Evolutionary conservation across 2,888 invertebrate species (phyloP).

Genomic region (Abrostola tripartita): DNA sequence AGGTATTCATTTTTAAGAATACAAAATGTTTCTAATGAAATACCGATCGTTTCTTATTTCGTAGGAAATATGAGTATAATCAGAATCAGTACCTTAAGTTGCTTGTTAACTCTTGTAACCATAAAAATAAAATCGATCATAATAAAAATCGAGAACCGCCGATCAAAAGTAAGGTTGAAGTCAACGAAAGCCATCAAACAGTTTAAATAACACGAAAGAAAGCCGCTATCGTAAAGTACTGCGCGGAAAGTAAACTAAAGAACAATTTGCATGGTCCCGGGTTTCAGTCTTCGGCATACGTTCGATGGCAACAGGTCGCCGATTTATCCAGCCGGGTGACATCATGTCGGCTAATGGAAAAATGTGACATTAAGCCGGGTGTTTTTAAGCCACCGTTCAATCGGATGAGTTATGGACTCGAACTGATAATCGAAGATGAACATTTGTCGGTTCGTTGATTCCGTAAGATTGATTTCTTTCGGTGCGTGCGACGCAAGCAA

Average conservation of each 20-base stretch:
- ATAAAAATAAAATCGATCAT: conserved; percentile 11
- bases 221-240: conserved; percentile 43
- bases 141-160: not conserved
- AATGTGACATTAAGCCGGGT: conserved; percentile 78
- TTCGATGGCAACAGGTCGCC: conserved; percentile 82
- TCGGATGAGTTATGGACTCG: conserved; percentile 75
- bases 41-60: not conserved
- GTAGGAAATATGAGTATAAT: not conserved
- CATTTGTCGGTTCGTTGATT: conserved; percentile 71
- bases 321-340: conserved; percentile 74
- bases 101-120: not conserved
- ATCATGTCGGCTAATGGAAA: conserved; percentile 79
- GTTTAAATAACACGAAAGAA: conserved; percentile 53
- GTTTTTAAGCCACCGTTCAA: conserved; percentile 74
- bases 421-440: conserved; percentile 66
- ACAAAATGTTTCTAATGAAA: conserved; percentile 12
- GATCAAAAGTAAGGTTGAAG: conserved; percentile 36
- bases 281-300: conserved; percentile 69
- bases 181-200: conserved; percentile 44
- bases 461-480: conserved; percentile 51
- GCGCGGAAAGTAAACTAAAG: conserved; percentile 70
- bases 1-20: conserved; percentile 11
- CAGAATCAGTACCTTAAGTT: not conserved
- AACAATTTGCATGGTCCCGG: conserved; percentile 75
- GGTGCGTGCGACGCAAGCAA: conserved; percentile 13